Evolutionary conservation across 2,797 vertebrate species (phyloP), one percentile per base, ranked within the genome.

Genomic region (Epinephelus awoara): DNA sequence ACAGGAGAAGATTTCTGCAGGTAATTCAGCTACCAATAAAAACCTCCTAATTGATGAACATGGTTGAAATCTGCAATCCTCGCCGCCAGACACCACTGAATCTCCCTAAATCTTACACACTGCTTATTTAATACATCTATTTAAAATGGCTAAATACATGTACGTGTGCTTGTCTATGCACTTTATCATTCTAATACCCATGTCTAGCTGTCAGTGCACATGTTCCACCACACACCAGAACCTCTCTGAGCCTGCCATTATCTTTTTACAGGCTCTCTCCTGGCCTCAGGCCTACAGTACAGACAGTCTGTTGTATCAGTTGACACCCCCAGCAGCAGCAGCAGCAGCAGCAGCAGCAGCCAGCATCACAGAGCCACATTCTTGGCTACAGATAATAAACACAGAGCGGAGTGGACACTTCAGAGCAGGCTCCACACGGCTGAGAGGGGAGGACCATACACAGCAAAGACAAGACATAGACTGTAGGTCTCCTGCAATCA

Each of bases 311-410:
- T 62, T 85, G 84, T 83, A 85, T 89, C 84, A 70, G 77, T 73
- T 86, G 73, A 91, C 84, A 88, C 75, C 75, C 67, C 79, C 69
- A 82, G 79, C 76, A 65, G 56, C 51, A 56, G 56, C 55, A 56
- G 73, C 59, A 68, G 47, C 58, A 77, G 80, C 74, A 64, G 62
- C 56, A 68, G 47, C 58, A 77, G 80, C 74, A 64, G 62, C 56
- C 85, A 70, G 79, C 72, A 82, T 84, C 85, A 80, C 82, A 80
- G 68, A 79, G 75, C 88, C 77, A 79, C 85, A 91, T 92, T 91
- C 90, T 91, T 92, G 82, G 65, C 91, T 75, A 58, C 77, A 88
- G 88, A 92, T 90, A 80, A 91, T 82, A 84, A 89, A 91, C 76
- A 85, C 72, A 77, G 78, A 87, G 88, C 51, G 6, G 72, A 89